A percentile compares a stretch with the other conserved stretches of the same genome.
These are phyloP conservation scores for Zaprionus davidi DNA, from an alignment of 1,140 invertebrate species.

Conservation along the genomic window DNA sequence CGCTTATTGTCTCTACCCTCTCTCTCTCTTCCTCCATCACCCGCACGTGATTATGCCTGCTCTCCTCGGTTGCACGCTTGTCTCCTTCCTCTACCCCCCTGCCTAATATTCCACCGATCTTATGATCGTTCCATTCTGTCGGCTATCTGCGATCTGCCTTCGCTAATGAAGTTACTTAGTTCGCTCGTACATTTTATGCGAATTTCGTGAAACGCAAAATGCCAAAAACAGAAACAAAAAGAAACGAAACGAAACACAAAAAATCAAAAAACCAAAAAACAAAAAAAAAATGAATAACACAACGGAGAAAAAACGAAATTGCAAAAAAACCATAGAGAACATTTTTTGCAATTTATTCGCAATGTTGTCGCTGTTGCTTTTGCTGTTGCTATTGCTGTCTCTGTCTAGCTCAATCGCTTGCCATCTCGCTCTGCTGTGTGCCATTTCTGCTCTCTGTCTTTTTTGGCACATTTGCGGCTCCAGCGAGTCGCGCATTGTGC, in stretches of 20 bases:
- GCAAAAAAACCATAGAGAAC: slow-evolving; percentile 48
- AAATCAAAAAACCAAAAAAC: slow-evolving; percentile 4
- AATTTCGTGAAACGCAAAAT: slow-evolving; percentile 45
- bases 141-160: slow-evolving; percentile 1
- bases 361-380: slow-evolving; percentile 15
- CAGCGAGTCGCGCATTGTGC: slow-evolving; percentile 78
- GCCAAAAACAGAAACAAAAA: slow-evolving; percentile 35
- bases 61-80: too few relatives aligned
- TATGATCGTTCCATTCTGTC: slow-evolving; percentile 15
- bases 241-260: slow-evolving; percentile 30
- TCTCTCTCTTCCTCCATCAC: neutral
- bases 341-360: slow-evolving; percentile 61
- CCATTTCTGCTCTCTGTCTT: slow-evolving; percentile 38
- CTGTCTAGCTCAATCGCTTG: neutral
- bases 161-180: slow-evolving; percentile 45
- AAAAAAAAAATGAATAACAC: neutral
- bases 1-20: neutral
- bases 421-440: neutral
- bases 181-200: slow-evolving; percentile 24
- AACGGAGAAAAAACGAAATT: slow-evolving; percentile 18
- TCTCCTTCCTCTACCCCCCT: neutral
- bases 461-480: slow-evolving; percentile 71
- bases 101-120: neutral
- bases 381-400: slow-evolving; percentile 1
- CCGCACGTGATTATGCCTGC: slow-evolving; percentile 22